Evolutionary conservation across 2,797 vertebrate species (phyloP), one percentile per base, ranked within the genome.

Genomic region (Semotilus atromaculatus): DNA sequence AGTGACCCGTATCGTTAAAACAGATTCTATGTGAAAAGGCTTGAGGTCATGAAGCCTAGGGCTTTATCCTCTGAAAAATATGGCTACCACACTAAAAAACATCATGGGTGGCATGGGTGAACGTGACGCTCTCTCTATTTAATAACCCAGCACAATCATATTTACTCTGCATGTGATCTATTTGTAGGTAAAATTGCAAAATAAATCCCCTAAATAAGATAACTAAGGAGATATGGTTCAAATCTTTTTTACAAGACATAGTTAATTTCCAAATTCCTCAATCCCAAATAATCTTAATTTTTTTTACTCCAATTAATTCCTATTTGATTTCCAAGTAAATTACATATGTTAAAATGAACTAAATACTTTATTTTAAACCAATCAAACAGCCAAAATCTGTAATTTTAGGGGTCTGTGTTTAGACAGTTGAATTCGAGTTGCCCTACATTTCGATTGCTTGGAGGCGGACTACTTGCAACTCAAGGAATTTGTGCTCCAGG

Each of bases 401-500:
- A 76, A 74, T 80, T 40, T 62, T 26, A 80, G 34, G 21, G 8
- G 70, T 43, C 80, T 79, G 67, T 72, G 78, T 81, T 86, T 76
- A 71, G 77, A 83, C 67, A 78, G 62, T 53, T 85, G 89, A 90
- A 86, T 91, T 93, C 86, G 67, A 88, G 86, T 75, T 91, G 91
- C 72, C 91, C 91, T 92, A 92, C 90, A 91, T 94, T 93, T 93
- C 84, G 70, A 93, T 90, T 89, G 86, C 91, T 88, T 81, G 74
- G 71, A 88, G 91, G 90, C 88, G 78, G 45, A 88, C 36, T 77
- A 89, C 89, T 90, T 86, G 89, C 88, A 92, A 92, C 91, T 89
- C 87, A 91, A 92, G 89, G 91, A 94, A 94, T 94, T 91, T 86
- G 45, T 87, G 90, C 90, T 92, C 85, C 36, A 78, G 89, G 90